phyloP scores from a whole-genome alignment of 2,797 vertebrate genomes.

The Gallinago nigripennis region DNA sequence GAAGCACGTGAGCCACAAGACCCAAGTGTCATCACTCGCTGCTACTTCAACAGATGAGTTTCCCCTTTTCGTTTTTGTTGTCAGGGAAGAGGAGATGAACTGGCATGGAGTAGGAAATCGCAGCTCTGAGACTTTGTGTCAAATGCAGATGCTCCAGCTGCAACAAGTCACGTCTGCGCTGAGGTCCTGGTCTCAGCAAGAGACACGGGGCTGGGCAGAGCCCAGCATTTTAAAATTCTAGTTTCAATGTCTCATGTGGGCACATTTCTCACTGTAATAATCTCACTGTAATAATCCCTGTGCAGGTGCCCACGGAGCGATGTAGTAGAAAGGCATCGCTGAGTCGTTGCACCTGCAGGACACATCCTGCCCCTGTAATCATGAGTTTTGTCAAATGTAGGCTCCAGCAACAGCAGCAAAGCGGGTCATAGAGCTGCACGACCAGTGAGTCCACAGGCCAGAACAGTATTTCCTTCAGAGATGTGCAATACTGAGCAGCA shows the following conservation, averaged over 20 bases:
- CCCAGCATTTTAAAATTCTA: not conserved
- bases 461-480: not conserved
- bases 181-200: not conserved
- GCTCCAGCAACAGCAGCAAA: not conserved
- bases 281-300: not conserved
- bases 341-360: not conserved
- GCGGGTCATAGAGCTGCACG: not conserved
- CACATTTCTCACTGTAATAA: not conserved
- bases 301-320: not conserved
- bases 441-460: not conserved
- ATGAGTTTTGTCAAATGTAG: not conserved
- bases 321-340: not conserved
- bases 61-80: not conserved
- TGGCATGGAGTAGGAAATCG: not conserved
- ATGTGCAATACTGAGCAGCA: not conserved
- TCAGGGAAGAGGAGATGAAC: not conserved
- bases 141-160: not conserved
- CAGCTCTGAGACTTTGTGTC: not conserved
- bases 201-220: not conserved
- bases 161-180: fast-evolving
- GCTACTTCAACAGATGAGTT: not conserved
- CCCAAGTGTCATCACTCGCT: not conserved
- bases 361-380: not conserved
- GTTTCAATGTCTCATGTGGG: not conserved
- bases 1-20: not conserved